These are phyloP conservation scores for Nasonia giraulti DNA, from an alignment of 1,140 invertebrate genomes.

Conservation along the genomic window DNA sequence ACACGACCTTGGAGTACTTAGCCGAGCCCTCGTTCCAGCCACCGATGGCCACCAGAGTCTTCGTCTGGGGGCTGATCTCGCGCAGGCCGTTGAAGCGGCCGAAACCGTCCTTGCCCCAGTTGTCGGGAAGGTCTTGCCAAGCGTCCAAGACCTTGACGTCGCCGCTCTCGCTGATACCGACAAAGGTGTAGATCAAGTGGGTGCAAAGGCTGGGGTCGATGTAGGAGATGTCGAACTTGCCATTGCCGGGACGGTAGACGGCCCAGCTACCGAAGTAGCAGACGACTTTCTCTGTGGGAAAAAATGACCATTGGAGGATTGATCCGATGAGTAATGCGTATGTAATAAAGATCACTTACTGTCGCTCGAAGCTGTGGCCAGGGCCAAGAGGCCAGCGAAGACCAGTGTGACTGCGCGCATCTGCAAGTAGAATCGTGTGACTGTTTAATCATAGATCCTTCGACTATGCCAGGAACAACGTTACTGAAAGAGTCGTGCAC, in stretches of 20 bases:
- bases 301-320: background rate
- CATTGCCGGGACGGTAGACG: slow-evolving; percentile 78
- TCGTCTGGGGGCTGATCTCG: slow-evolving; percentile 78
- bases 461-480: background rate
- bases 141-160: slow-evolving; percentile 62
- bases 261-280: slow-evolving; percentile 87
- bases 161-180: slow-evolving; percentile 76
- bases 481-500: background rate
- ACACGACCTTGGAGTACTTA: slow-evolving; percentile 76
- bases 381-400: slow-evolving; percentile 14
- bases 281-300: slow-evolving; percentile 59
- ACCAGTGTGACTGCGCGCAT: slow-evolving; percentile 24
- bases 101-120: slow-evolving; percentile 52
- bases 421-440: background rate
- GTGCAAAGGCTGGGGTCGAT: slow-evolving; percentile 84
- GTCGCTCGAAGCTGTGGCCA: slow-evolving; percentile 6
- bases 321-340: background rate
- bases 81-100: slow-evolving; percentile 77
- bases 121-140: slow-evolving; percentile 60
- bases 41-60: slow-evolving; percentile 83
- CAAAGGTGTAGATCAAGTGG: slow-evolving; percentile 84
- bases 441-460: background rate
- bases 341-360: slow-evolving; percentile 1
- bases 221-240: slow-evolving; percentile 76
- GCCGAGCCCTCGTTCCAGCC: slow-evolving; percentile 86